Percentiles rank a stretch among this genome's conserved stretches.
phyloP scores from a whole-genome alignment of 2,113 vertebrate genomes.

The Paralichthys olivaceus region DNA sequence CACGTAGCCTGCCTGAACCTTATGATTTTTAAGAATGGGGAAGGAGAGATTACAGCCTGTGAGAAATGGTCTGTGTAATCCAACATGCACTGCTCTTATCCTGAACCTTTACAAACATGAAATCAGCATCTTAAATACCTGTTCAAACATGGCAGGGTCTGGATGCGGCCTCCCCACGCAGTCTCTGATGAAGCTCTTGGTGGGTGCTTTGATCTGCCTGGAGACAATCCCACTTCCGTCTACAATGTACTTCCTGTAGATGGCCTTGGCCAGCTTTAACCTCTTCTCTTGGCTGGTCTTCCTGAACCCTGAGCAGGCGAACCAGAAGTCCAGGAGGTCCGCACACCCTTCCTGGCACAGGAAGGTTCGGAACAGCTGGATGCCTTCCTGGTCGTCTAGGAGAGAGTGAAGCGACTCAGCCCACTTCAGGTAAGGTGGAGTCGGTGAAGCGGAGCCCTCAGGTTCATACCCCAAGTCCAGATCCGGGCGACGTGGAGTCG shows the following conservation, averaged over 20 bases:
- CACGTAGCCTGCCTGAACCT: background rate
- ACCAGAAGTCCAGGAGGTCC: conserved; percentile 97
- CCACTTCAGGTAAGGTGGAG: conserved; percentile 94
- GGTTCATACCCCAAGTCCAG: conserved; percentile 96
- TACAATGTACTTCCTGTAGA: conserved; percentile 96
- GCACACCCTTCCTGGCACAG: conserved; percentile 91
- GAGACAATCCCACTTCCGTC: conserved; percentile 91
- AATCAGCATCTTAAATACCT: conserved; percentile 62
- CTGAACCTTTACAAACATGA: conserved; percentile 4
- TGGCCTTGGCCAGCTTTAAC: conserved; percentile 93
- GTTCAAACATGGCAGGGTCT: conserved; percentile 93
- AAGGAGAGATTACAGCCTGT: background rate
- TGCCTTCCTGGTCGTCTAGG: conserved; percentile 96
- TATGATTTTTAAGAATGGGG: background rate
- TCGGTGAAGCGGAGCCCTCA: conserved; percentile 93
- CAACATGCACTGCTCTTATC: background rate
- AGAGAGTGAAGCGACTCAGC: conserved; percentile 94
- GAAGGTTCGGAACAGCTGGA: conserved; percentile 92
- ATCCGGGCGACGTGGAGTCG: conserved; percentile 90
- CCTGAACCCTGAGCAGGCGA: conserved; percentile 95
- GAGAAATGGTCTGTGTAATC: background rate
- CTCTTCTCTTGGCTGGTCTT: conserved; percentile 90
- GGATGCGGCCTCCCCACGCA: conserved; percentile 89
- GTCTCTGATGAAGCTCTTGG: conserved; percentile 94
- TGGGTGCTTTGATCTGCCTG: conserved; percentile 91